These are phyloP conservation scores for Rhogogaster chlorosoma DNA, from an alignment of 2,888 invertebrate genomes.

Conservation along the genomic window DNA sequence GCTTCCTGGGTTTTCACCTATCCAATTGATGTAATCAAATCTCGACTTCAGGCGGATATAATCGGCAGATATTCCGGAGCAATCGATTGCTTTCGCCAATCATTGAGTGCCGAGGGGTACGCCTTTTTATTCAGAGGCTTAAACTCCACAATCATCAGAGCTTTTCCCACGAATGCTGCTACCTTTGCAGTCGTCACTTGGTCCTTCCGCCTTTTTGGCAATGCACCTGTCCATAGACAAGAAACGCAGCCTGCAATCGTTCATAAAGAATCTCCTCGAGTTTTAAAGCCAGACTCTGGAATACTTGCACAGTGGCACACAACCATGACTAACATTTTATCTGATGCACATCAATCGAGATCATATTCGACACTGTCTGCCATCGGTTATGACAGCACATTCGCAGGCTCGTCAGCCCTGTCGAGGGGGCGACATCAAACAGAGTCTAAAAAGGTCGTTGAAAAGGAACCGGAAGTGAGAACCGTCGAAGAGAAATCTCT, in stretches of 20 bases:
- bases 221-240: constrained; percentile 57
- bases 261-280: constrained; percentile 37
- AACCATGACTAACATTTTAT: neutral
- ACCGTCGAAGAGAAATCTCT: neutral
- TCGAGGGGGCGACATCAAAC: constrained; percentile 15
- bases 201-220: constrained; percentile 82
- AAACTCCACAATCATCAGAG: constrained; percentile 88
- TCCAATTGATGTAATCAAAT: constrained; percentile 95
- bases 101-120: constrained; percentile 86
- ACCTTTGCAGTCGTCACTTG: constrained; percentile 93
- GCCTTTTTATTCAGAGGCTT: constrained; percentile 87
- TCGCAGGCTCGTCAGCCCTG: neutral
- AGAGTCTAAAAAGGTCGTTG: neutral
- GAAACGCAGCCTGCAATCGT: constrained; percentile 68
- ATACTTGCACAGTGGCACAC: constrained; percentile 18
- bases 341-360: constrained; percentile 24
- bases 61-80: constrained; percentile 83
- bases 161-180: constrained; percentile 96
- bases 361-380: constrained; percentile 41
- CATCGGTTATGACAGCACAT: neutral
- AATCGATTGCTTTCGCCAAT: constrained; percentile 87
- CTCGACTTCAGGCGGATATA: constrained; percentile 89
- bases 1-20: constrained; percentile 92
- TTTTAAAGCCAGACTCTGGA: constrained; percentile 15
- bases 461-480: neutral